Percentiles rank a stretch among this genome's conserved stretches.
phyloP scores from a whole-genome alignment of 2,113 vertebrate genomes.

The Zosterops hypoxanthus region DNA sequence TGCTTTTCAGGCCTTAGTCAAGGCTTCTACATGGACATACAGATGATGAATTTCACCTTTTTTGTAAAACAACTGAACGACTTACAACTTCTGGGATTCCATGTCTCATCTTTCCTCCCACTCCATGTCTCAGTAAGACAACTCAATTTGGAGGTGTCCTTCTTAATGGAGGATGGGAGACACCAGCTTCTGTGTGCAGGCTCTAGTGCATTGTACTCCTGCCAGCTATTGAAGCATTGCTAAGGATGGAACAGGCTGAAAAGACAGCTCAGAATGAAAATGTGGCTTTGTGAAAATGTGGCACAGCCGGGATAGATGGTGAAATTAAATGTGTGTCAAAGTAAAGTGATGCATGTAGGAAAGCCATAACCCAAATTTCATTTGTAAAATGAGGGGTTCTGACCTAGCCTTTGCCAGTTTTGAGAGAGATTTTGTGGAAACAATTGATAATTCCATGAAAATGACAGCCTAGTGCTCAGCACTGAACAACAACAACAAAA shows the following conservation, averaged over 20 bases:
- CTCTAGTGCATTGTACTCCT: neutral
- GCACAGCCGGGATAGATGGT: neutral
- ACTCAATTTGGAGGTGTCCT: neutral
- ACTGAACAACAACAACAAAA: neutral
- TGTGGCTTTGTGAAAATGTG: neutral
- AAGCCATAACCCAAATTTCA: neutral
- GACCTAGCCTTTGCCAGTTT: neutral
- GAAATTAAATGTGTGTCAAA: neutral
- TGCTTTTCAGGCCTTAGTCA: neutral
- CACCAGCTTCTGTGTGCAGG: neutral
- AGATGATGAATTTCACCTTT: neutral
- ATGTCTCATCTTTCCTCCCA: neutral
- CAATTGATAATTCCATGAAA: neutral
- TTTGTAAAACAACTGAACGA: neutral
- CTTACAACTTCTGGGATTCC: neutral
- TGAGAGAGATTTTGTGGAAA: neutral
- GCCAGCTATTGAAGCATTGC: neutral
- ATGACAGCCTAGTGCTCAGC: neutral
- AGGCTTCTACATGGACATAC: neutral
- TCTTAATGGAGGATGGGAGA: neutral
- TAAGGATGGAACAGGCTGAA: neutral
- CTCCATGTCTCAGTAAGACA: neutral
- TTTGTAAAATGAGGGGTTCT: constrained; percentile 5
- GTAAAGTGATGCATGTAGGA: neutral
- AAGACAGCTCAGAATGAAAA: neutral